These are phyloP conservation scores for Ectemnius lituratus DNA, from an alignment of 2,888 invertebrate genomes.

Conservation along the genomic window DNA sequence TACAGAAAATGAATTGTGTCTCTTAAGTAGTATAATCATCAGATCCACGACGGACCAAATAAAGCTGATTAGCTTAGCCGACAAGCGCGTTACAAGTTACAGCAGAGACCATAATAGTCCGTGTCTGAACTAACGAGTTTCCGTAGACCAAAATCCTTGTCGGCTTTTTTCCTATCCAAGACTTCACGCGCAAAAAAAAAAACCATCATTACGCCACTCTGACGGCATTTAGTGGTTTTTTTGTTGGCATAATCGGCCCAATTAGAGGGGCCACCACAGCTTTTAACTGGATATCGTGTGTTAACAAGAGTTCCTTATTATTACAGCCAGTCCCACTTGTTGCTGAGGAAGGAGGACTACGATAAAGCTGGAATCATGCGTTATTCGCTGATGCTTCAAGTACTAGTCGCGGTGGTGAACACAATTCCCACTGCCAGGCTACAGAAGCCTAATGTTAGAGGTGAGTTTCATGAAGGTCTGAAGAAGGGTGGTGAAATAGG, in stretches of 20 bases:
- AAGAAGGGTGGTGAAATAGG: background rate
- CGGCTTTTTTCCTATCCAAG: background rate
- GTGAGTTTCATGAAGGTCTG: conserved; percentile 49
- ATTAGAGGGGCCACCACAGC: no score
- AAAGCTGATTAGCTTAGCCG: conserved; percentile 52
- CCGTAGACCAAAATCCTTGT: background rate
- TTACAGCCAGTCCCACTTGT: background rate
- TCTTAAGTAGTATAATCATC: conserved; percentile 25
- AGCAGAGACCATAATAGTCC: conserved; percentile 30
- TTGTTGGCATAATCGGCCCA: no score
- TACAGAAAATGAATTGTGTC: conserved; percentile 35
- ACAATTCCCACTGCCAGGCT: conserved; percentile 49
- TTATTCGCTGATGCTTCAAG: conserved; percentile 64
- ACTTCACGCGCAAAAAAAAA: background rate
- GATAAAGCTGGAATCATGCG: conserved; percentile 56
- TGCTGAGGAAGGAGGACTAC: conserved; percentile 16
- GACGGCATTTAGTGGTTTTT: no score
- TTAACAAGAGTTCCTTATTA: conserved; percentile 24
- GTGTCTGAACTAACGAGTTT: conserved; percentile 31
- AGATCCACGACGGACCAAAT: conserved; percentile 20
- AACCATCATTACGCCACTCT: background rate
- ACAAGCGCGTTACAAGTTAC: conserved; percentile 28
- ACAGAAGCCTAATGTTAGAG: conserved; percentile 53
- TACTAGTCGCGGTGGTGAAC: conserved; percentile 58
- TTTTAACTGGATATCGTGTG: conserved; percentile 17